phyloP scores from a whole-genome alignment of 2,888 invertebrate genomes.

The Amiota communis region DNA sequence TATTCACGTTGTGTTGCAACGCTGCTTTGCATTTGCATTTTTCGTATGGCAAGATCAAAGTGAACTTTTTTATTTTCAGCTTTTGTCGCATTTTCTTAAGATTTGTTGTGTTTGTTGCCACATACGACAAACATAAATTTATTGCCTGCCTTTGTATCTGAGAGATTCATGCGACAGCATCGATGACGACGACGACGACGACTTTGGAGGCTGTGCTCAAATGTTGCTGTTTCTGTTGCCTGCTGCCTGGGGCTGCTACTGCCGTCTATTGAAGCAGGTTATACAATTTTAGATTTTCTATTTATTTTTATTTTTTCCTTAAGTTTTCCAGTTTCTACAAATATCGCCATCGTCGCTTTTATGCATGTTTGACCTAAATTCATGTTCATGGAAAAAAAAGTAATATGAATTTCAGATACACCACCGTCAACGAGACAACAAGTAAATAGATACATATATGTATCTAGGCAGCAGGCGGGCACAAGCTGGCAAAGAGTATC shows the following conservation, averaged over 20 bases:
- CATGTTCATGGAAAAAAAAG: conserved; percentile 30
- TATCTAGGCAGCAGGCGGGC: not conserved
- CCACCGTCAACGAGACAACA: not conserved
- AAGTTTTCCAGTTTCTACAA: conserved; percentile 28
- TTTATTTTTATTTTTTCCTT: conserved; percentile 36
- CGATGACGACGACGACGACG: not conserved
- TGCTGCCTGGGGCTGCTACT: conserved; percentile 27
- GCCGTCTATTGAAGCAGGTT: conserved; percentile 52
- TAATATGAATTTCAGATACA: conserved; percentile 47
- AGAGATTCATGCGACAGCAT: conserved; percentile 18
- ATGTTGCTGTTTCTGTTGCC: conserved; percentile 32
- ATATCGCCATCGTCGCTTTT: conserved; percentile 29
- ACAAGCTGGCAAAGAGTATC: not conserved
- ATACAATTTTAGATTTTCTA: conserved; percentile 60
- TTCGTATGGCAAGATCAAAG: conserved; percentile 62
- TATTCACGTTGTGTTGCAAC: not conserved
- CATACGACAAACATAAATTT: conserved; percentile 38
- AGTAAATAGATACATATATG: not conserved
- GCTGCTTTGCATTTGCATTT: conserved; percentile 26
- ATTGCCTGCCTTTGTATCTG: conserved; percentile 34
- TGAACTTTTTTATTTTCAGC: not conserved
- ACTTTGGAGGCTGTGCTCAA: conserved; percentile 16
- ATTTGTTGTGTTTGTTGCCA: conserved; percentile 12
- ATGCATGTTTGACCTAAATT: conserved; percentile 66
- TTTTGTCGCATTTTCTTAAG: not conserved